These are phyloP conservation scores for Dendrolimus houi DNA, from an alignment of 2,888 invertebrate species.

Conservation along the genomic window DNA sequence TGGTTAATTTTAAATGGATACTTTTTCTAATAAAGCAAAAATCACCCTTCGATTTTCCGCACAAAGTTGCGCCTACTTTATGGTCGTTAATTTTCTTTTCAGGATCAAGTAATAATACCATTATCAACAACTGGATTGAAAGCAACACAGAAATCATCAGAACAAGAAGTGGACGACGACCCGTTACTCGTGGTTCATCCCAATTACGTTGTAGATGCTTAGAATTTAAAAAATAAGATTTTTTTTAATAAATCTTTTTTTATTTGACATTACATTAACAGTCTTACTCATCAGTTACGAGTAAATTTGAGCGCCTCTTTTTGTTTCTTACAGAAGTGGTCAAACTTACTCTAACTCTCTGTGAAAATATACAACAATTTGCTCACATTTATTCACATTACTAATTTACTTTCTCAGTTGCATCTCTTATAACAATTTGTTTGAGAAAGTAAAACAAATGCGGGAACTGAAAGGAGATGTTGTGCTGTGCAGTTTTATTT, in stretches of 20 bases:
- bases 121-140: constrained; percentile 77
- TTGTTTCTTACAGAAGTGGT: too few species aligned
- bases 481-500: too few species aligned
- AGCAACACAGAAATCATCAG: constrained; percentile 64
- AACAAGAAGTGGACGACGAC: constrained; percentile 82
- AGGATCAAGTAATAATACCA: constrained; percentile 92
- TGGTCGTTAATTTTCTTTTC: constrained; percentile 11
- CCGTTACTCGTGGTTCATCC: constrained; percentile 96
- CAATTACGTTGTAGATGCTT: constrained; percentile 89
- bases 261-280: not conserved
- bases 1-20: too few species aligned
- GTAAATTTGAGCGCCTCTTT: too few species aligned
- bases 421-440: not conserved
- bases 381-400: too few species aligned
- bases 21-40: too few species aligned
- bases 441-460: not conserved
- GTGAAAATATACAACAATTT: too few species aligned
- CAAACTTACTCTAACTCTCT: too few species aligned
- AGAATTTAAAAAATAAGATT: constrained; percentile 6
- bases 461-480: too few species aligned
- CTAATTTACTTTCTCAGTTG: not conserved
- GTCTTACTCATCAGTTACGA: too few species aligned
- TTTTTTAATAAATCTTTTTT: not conserved
- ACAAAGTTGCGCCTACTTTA: too few species aligned
- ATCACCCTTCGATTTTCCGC: too few species aligned